Evolutionary conservation across 2,888 invertebrate genomes (phyloP).

Genomic region (Aspidiotus destructor): DNA sequence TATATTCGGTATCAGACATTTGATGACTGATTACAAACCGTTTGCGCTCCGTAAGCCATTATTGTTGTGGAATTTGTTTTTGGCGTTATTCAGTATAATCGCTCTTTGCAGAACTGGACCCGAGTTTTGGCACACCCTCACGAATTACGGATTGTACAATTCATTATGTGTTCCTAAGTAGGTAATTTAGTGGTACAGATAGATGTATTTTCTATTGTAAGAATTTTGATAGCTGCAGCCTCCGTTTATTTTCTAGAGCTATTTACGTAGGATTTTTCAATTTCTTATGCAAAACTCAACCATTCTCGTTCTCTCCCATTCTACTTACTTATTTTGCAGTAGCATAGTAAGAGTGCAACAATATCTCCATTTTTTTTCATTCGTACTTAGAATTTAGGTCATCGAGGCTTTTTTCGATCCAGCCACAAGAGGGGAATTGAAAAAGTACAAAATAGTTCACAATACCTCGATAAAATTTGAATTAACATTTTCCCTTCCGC

Average conservation of each 20-base stretch:
- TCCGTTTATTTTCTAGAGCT: neutral
- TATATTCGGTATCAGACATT: constrained; percentile 85
- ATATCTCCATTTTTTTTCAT: too few species aligned
- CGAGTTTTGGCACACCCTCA: constrained; percentile 79
- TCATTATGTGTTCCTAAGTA: constrained; percentile 93
- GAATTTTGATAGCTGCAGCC: neutral
- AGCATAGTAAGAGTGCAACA: too few species aligned
- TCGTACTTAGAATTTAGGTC: neutral
- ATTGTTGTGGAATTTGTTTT: constrained; percentile 80
- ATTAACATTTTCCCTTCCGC: too few species aligned
- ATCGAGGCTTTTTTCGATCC: neutral
- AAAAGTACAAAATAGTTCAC: neutral
- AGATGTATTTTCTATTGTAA: neutral
- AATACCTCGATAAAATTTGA: too few species aligned
- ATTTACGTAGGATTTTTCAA: too few species aligned
- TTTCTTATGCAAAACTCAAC: too few species aligned
- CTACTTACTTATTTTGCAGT: too few species aligned
- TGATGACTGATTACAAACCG: constrained; percentile 84
- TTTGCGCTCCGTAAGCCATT: constrained; percentile 80
- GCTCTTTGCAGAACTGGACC: constrained; percentile 87
- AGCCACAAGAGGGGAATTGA: neutral
- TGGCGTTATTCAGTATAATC: constrained; percentile 91
- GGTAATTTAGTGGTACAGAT: constrained; percentile 44
- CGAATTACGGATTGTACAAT: constrained; percentile 86
- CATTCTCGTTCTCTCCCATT: too few species aligned